Conservation (phyloP, 2,888 invertebrate species). For the Acleris literana region DNA sequence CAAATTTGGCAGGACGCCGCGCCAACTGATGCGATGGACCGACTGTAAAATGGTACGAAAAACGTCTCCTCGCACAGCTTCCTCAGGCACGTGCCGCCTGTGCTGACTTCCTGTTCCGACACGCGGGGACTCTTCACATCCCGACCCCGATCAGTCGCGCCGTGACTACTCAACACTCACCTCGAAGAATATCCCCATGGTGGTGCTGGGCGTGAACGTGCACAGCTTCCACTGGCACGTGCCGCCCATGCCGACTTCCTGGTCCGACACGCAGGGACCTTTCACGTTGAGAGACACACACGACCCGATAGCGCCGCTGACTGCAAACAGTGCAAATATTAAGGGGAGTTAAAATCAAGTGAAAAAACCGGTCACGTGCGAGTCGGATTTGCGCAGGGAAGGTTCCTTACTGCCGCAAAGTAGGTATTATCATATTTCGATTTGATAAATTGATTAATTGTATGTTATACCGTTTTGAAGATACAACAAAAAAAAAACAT, state of each 20-base stretch:
- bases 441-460: too few species aligned
- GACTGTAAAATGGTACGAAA: too few species aligned
- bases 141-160: neutral
- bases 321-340: conserved; percentile 58
- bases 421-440: too few species aligned
- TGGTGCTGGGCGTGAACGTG: conserved; percentile 95
- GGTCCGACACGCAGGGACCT: conserved; percentile 96
- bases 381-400: too few species aligned
- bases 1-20: too few species aligned
- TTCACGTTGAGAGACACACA: conserved; percentile 97
- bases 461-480: too few species aligned
- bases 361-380: too few species aligned
- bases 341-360: neutral
- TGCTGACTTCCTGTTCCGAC: conserved; percentile 98
- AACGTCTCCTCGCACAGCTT: conserved; percentile 88
- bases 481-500: too few species aligned
- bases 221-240: conserved; percentile 99
- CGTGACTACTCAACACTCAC: conserved; percentile 43
- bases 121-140: conserved; percentile 95
- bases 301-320: conserved; percentile 97
- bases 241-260: conserved; percentile 98
- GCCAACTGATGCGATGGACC: too few species aligned
- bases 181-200: conserved; percentile 97
- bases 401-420: too few species aligned
- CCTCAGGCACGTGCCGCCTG: conserved; percentile 99